Conservation (phyloP, 2,113 vertebrate genomes). For the Eptatretus burgeri region DNA sequence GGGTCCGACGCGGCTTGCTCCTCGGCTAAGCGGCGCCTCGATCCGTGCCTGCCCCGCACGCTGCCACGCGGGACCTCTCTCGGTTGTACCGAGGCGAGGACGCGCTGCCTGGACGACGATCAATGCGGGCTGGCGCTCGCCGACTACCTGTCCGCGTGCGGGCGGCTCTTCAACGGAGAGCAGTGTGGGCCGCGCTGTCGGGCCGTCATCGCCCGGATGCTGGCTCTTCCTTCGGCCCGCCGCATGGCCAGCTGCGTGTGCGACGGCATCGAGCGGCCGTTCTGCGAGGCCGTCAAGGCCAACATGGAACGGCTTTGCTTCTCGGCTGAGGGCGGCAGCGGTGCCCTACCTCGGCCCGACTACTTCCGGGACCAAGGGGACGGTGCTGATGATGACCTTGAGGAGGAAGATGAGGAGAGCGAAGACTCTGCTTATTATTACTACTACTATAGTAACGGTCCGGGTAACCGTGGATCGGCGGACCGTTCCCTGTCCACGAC, state of each 20-base stretch:
- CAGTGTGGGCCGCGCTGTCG: slow-evolving; percentile 24
- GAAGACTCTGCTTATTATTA: too few species aligned
- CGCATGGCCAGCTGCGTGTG: slow-evolving; percentile 27
- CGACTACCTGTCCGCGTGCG: slow-evolving; percentile 25
- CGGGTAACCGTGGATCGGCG: too few species aligned
- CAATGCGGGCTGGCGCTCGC: slow-evolving; percentile 21
- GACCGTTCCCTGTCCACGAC: too few species aligned
- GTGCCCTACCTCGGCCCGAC: too few species aligned
- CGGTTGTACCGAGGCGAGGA: slow-evolving; percentile 30
- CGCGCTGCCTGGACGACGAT: slow-evolving; percentile 24
- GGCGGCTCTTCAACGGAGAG: slow-evolving; percentile 33
- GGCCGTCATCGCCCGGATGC: slow-evolving; percentile 25
- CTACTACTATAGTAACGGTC: too few species aligned
- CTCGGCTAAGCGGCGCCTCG: slow-evolving; percentile 2
- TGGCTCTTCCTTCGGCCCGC: slow-evolving; percentile 21
- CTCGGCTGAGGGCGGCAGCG: slow-evolving; percentile 12
- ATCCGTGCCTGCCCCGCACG: slow-evolving; percentile 6
- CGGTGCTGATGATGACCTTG: too few species aligned
- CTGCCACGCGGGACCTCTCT: slow-evolving; percentile 18
- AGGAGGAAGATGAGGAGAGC: too few species aligned
- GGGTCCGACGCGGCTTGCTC: not conserved
- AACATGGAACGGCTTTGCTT: slow-evolving; percentile 29
- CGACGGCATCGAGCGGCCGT: slow-evolving; percentile 28
- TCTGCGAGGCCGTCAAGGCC: slow-evolving; percentile 34
- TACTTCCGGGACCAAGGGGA: too few species aligned